phyloP scores from a whole-genome alignment of 2,113 vertebrate genomes.

The Corapipo altera region DNA sequence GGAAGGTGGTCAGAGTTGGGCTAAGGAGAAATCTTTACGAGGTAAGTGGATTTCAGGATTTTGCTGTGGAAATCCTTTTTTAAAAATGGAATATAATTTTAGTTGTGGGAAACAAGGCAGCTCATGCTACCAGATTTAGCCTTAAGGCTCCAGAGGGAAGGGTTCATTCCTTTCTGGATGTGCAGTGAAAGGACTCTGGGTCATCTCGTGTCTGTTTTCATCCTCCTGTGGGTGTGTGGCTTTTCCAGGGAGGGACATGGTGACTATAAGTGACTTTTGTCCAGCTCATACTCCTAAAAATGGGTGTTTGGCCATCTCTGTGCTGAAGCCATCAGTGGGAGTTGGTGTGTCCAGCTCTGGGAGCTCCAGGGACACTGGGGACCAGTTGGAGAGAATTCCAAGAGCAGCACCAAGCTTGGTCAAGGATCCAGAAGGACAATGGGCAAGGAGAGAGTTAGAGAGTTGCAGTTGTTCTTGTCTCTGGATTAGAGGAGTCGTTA shows the following conservation, averaged over 20 bases:
- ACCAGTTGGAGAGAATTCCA: background rate
- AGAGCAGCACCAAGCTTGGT: accelerated
- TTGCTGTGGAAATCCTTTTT: background rate
- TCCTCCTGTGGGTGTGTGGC: background rate
- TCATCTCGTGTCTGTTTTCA: background rate
- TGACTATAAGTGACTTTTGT: background rate
- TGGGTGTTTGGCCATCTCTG: accelerated
- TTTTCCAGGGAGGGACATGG: background rate
- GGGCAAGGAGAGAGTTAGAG: background rate
- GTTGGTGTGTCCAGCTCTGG: background rate
- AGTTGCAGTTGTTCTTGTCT: background rate
- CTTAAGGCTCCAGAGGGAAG: background rate
- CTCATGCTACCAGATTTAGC: accelerated
- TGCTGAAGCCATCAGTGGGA: background rate
- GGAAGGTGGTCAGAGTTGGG: background rate
- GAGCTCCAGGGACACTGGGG: accelerated
- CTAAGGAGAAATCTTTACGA: too few relatives aligned
- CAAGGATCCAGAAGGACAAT: accelerated
- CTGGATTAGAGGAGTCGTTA: background rate
- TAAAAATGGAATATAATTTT: accelerated
- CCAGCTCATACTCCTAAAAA: background rate
- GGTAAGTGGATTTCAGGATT: background rate
- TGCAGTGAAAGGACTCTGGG: background rate
- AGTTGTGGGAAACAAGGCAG: background rate
- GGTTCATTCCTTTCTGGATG: background rate